Percentiles rank a stretch among this genome's conserved stretches.
Evolutionary conservation across 2,888 invertebrate species (phyloP).

Genomic region (Drosophila formosana): DNA sequence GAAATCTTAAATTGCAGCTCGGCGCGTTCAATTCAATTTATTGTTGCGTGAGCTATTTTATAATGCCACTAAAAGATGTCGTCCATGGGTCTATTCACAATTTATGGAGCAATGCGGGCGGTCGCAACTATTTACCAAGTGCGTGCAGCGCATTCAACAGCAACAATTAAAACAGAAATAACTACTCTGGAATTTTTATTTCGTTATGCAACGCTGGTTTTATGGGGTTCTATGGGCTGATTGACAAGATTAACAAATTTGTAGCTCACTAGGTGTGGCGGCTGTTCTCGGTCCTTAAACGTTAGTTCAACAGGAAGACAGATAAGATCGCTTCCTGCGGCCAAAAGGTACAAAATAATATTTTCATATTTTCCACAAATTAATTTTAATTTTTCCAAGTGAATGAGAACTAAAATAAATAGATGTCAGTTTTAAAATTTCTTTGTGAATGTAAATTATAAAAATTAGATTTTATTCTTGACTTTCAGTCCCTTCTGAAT

Average conservation of each 20-base stretch:
- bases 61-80: constrained; percentile 46
- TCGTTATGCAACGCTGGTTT: constrained; percentile 59
- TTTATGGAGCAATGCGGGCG: constrained; percentile 75
- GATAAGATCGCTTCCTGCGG: constrained; percentile 23
- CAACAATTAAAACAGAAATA: constrained; percentile 21
- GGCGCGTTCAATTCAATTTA: constrained; percentile 55
- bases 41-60: constrained; percentile 69
- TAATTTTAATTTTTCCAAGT: background rate
- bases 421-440: background rate
- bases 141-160: constrained; percentile 57
- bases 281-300: background rate
- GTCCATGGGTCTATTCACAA: constrained; percentile 14
- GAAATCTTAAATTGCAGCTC: constrained; percentile 74
- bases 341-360: background rate
- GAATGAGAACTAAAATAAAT: too few relatives aligned
- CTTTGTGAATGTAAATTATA: too few relatives aligned
- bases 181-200: constrained; percentile 28
- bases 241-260: constrained; percentile 41
- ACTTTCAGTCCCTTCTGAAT: background rate
- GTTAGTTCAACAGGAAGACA: constrained; percentile 24
- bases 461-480: background rate
- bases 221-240: constrained; percentile 8
- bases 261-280: constrained; percentile 13
- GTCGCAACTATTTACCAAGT: constrained; percentile 59
- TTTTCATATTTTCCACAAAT: background rate